phyloP scores from a whole-genome alignment of 2,113 vertebrate genomes.

The Caretta caretta region DNA sequence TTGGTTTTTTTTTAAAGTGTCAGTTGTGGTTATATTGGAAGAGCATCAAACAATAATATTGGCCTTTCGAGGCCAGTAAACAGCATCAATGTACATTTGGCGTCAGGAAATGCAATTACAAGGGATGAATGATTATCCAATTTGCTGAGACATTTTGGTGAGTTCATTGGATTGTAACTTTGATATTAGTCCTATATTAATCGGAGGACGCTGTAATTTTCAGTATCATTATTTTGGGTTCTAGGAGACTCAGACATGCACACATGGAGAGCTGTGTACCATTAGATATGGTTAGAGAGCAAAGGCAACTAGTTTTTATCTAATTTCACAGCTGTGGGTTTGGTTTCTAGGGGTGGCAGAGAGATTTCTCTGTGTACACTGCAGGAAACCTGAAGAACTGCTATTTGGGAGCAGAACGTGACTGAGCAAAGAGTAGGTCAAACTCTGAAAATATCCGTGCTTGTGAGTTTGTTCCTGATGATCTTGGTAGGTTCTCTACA shows the following conservation, averaged over 20 bases:
- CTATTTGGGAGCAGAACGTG: background rate
- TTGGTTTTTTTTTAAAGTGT: background rate
- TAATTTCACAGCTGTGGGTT: background rate
- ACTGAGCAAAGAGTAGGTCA: background rate
- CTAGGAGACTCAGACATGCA: background rate
- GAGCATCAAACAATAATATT: background rate
- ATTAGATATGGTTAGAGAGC: background rate
- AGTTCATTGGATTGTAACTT: constrained; percentile 42
- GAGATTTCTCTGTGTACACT: background rate
- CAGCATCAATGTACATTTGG: constrained; percentile 20
- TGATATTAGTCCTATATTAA: constrained; percentile 37
- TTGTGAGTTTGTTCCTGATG: background rate
- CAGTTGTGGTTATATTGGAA: background rate
- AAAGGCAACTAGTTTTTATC: background rate
- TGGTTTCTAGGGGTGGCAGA: background rate
- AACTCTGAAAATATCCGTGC: background rate
- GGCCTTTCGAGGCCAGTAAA: constrained; percentile 53
- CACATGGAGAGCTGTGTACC: fast-evolving
- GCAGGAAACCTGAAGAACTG: background rate
- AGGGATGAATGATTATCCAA: constrained; percentile 52
- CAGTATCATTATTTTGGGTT: constrained; percentile 14
- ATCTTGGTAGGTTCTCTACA: background rate
- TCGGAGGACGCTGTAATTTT: constrained; percentile 28
- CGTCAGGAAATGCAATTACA: constrained; percentile 59
- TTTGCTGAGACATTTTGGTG: constrained; percentile 42